These are phyloP conservation scores for Napeogenes inachia DNA, from an alignment of 2,888 invertebrate genomes.

Conservation along the genomic window DNA sequence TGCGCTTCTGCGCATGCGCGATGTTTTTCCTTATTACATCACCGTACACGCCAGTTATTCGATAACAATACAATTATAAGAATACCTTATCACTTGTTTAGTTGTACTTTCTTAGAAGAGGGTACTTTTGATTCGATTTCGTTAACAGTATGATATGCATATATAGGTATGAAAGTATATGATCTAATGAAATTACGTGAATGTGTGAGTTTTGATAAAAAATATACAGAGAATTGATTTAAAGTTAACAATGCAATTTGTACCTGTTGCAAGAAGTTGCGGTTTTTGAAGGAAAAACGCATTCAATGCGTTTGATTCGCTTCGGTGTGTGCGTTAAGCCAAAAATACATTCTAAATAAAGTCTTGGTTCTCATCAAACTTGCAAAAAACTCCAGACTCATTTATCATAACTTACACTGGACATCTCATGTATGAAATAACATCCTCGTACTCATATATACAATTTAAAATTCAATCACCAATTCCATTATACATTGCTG, in stretches of 20 bases:
- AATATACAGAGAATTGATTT: constrained; percentile 12
- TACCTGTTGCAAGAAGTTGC: constrained; percentile 20
- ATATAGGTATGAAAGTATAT: too few species aligned
- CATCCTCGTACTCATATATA: not conserved
- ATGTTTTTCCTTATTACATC: constrained; percentile 49
- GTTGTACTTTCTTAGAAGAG: constrained; percentile 9
- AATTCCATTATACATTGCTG: constrained; percentile 20
- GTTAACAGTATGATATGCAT: too few species aligned
- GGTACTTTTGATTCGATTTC: constrained; percentile 2
- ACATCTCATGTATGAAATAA: constrained; percentile 5
- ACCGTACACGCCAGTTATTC: constrained; percentile 35
- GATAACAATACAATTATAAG: constrained; percentile 30
- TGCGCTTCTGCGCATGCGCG: constrained; percentile 28
- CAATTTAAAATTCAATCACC: not conserved
- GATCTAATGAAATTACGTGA: too few species aligned
- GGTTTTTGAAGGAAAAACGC: constrained; percentile 8
- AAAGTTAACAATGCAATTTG: constrained; percentile 18
- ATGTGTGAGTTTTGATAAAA: not conserved
- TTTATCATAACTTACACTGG: constrained; percentile 22
- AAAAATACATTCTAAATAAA: constrained; percentile 4
- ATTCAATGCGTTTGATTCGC: not conserved
- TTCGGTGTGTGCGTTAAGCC: not conserved
- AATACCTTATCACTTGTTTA: constrained; percentile 12
- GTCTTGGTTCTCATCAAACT: constrained; percentile 2
- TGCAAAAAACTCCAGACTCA: constrained; percentile 14